A percentile compares a stretch with the other conserved stretches of the same genome.
phyloP scores from a whole-genome alignment of 2,113 vertebrate genomes.

The Trochalopteron elliotii region DNA sequence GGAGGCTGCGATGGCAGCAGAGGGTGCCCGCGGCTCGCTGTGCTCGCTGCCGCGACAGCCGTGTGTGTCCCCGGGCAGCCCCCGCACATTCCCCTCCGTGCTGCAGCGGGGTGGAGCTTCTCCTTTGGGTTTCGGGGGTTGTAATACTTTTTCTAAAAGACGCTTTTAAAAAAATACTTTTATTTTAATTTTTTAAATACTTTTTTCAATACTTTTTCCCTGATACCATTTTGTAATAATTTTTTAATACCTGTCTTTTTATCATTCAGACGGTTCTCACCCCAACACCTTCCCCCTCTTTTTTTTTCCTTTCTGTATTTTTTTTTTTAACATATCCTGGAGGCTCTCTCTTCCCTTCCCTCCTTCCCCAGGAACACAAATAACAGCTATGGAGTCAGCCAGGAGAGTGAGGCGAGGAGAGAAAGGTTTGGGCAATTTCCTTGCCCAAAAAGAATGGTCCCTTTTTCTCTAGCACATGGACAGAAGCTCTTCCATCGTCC shows the following conservation, averaged over 20 bases:
- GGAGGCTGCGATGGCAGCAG: background rate
- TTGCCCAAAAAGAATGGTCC: background rate
- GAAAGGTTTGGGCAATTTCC: background rate
- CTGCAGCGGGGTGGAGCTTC: background rate
- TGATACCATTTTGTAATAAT: background rate
- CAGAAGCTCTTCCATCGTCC: background rate
- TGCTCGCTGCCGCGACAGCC: background rate
- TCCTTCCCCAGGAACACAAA: background rate
- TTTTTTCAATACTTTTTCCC: background rate
- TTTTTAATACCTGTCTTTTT: background rate
- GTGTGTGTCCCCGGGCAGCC: background rate
- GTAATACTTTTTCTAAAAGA: background rate
- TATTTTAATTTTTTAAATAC: background rate
- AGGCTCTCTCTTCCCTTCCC: background rate
- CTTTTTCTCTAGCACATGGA: background rate
- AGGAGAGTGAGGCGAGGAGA: background rate
- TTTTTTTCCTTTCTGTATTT: accelerated
- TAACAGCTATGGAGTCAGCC: background rate
- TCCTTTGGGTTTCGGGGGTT: accelerated
- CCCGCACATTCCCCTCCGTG: background rate
- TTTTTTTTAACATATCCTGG: background rate
- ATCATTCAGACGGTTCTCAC: background rate
- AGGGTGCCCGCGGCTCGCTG: background rate
- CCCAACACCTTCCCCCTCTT: accelerated
- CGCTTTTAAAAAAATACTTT: background rate